Base-by-base conservation (phyloP, 2,797 vertebrate species). In the Myiotriccus ornatus region DNA sequence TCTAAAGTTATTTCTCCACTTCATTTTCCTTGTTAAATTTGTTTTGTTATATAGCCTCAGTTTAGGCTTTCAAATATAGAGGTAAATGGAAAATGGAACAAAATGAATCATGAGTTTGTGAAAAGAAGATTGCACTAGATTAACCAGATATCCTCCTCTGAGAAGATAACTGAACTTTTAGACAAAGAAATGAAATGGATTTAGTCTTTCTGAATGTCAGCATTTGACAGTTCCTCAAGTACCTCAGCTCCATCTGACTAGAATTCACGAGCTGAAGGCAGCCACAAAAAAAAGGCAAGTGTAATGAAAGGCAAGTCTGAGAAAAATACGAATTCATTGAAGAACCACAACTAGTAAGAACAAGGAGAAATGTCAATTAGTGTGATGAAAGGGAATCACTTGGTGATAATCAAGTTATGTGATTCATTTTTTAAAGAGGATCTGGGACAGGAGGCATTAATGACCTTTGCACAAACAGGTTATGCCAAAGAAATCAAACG, bases 1-100 rank as follows among this genome's bases (percentile, higher is more conserved):
- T 65, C 76, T 92, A 44, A 95, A 95, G 71, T 85, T 94, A 94
- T 92, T 97, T 96, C 50, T 84, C 60, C 93, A 83, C 76, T 83
- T 91, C 35, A 92, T 95, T 93, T 94, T 94, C 77, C 64, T 89
- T 53, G 69, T 20, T 89, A 67, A 85, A 95, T 95, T 90, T 88
- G 60, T 92, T 96, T 92, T 78, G 79, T 89, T 86, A 74, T 84
- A 93, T 76, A 69, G 84, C 60, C 55, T 68, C n/a, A 23, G 60
- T 85, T 96, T 84, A 93, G 44, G 34, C 44, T 91, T 90, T 79
- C 59, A 87, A 76, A 86, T 91, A 67, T 1, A 90, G 17, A 82
- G 23, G 35, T 56, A 89, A 92, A 80, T 71, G 63, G 55, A 85
- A 93, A 87, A 81, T 30, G 49, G 55, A 89, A 90, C 44, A 89